Conservation (phyloP, 1,140 invertebrate genomes). For the Maniola jurtina region DNA sequence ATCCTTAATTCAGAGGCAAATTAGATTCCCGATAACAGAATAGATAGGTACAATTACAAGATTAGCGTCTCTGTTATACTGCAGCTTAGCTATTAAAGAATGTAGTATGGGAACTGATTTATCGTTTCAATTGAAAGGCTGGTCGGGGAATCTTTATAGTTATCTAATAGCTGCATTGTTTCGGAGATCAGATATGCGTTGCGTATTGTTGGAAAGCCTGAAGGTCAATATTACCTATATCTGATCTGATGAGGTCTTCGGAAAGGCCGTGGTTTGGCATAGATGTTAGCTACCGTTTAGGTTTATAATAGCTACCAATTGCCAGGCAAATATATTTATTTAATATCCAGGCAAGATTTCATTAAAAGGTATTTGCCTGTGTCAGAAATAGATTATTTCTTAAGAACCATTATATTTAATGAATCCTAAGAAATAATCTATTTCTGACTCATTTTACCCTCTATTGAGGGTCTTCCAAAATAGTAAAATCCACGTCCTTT, state of each 20-base stretch:
- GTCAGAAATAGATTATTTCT: too few species aligned
- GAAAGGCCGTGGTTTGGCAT: neutral
- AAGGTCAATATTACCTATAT: conserved; percentile 22
- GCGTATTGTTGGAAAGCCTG: conserved; percentile 23
- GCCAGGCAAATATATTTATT: too few species aligned
- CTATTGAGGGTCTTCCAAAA: too few species aligned
- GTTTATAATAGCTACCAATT: too few species aligned
- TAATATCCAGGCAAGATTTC: too few species aligned
- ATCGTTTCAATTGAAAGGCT: conserved; percentile 25
- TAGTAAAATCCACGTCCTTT: too few species aligned
- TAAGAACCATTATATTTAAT: too few species aligned
- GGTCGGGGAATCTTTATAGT: conserved; percentile 19
- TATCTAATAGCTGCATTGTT: conserved; percentile 24
- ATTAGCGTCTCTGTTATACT: neutral
- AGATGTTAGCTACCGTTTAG: neutral
- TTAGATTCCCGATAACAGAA: conserved; percentile 3
- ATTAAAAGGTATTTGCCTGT: too few species aligned
- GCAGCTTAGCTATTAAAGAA: conserved; percentile 4
- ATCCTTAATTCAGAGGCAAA: conserved; percentile 4
- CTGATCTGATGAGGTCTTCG: conserved; percentile 6
- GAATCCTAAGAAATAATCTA: too few species aligned
- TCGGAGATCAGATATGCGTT: conserved; percentile 15
- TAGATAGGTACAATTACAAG: neutral
- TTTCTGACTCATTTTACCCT: too few species aligned
- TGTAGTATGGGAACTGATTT: conserved; percentile 28